Conservation (phyloP, 2,797 vertebrate species). For the Pseudotriccus pelzelni region DNA sequence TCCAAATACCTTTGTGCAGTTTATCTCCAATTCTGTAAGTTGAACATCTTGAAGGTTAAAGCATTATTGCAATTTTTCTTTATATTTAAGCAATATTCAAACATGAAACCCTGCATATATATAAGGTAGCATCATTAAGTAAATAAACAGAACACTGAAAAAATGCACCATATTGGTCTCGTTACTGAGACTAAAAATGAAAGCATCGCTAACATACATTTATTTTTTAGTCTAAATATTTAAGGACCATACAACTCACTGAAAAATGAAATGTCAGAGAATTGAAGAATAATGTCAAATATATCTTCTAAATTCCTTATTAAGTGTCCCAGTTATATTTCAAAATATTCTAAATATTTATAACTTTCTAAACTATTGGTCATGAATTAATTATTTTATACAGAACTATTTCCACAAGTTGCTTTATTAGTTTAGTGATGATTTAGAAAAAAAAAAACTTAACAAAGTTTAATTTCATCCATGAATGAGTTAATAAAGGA, state of each 20-base stretch:
- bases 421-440: background rate
- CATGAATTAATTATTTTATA: slow-evolving; percentile 1
- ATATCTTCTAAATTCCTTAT: slow-evolving; percentile 2
- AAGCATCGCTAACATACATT: background rate
- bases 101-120: background rate
- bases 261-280: slow-evolving; percentile 24
- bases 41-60: background rate
- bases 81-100: background rate
- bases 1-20: background rate
- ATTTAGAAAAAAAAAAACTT: background rate
- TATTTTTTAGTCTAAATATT: slow-evolving; percentile 51
- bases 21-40: background rate
- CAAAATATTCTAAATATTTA: slow-evolving; percentile 37
- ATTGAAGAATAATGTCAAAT: slow-evolving; percentile 33
- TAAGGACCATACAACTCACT: background rate
- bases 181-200: slow-evolving; percentile 22
- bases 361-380: background rate
- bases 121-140: background rate
- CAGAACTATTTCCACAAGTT: background rate
- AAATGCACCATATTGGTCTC: background rate
- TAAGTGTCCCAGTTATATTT: background rate
- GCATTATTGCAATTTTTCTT: background rate
- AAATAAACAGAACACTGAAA: background rate
- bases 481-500: background rate
- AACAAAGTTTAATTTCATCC: background rate